A percentile compares a stretch with the other conserved stretches of the same genome.
These are phyloP conservation scores for Machimus atricapillus DNA, from an alignment of 2,888 invertebrate species.

Conservation along the genomic window DNA sequence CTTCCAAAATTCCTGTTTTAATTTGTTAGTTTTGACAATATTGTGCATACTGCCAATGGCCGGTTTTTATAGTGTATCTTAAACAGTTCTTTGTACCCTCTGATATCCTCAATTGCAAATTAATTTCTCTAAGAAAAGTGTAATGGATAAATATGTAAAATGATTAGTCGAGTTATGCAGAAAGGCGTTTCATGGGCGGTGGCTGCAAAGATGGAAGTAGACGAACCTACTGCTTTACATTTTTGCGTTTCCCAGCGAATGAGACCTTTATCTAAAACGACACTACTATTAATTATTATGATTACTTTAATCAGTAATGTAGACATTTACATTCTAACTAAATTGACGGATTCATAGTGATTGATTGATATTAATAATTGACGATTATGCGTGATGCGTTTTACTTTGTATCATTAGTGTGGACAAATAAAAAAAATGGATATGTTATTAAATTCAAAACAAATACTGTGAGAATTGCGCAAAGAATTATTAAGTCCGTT, in stretches of 20 bases:
- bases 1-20: background rate
- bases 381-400: slow-evolving; percentile 25
- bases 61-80: background rate
- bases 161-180: background rate
- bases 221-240: background rate
- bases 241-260: background rate
- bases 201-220: background rate
- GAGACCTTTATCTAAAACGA: background rate
- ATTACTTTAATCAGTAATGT: slow-evolving; percentile 33
- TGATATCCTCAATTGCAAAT: background rate
- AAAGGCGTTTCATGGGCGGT: background rate
- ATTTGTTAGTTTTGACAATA: background rate
- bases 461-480: slow-evolving; percentile 30
- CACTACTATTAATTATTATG: slow-evolving; percentile 23
- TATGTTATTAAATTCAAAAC: slow-evolving; percentile 21
- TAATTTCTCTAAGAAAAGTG: background rate
- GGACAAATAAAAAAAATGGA: background rate
- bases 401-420: slow-evolving; percentile 7
- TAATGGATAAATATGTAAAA: background rate
- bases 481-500: slow-evolving; percentile 19
- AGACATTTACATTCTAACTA: slow-evolving; percentile 24
- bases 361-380: slow-evolving; percentile 34
- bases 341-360: slow-evolving; percentile 29
- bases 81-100: background rate
- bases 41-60: background rate